Base-by-base conservation (phyloP, 2,888 invertebrate genomes). In the Tiliacea citrago region DNA sequence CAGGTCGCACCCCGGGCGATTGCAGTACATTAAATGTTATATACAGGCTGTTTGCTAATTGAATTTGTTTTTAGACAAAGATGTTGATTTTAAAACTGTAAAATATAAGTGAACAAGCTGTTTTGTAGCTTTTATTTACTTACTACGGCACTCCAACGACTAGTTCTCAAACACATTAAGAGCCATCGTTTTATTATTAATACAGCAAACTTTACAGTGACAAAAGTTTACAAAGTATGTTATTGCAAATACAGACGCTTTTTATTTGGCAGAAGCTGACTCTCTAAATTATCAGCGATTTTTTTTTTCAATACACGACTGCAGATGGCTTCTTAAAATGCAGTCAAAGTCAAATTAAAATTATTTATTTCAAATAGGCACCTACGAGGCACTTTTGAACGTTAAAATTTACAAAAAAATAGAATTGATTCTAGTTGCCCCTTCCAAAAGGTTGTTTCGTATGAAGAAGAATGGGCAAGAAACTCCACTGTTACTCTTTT, bases 1-100 rank as follows among this genome's bases (percentile, higher is more conserved):
- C 89, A 86, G 83, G 83, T 82, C 79, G 83, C 80, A 81, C 90
- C 91, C 88, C 55, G 72, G 84, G 89, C 89, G 86, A 87, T 83
- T 77, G 81, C 75, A 67, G 71, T 83, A 86, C 57, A 63, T 84
- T 81, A 66, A 66, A 29, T 73, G 68, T 72, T 63, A 47, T 67
- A 62, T 65, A 75, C 53, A 79, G 70, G 45, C 2, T 70, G 79
- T 24, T 18, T 12, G 13, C 3, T 6, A 66, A 47, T 62, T 75
- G 13, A 21, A 47, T 65, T 73, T n/a, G n/a, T 51, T 57, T 69
- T 42, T n/a, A 18, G 5, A 16, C 12, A 7, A 18, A 47, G 7
- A 29, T 29, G 9, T 35, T 53, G 53, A 18, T 9, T 68, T 39
- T 21, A 49, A 13, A 49, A 10, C 1, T 45, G 24, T 42, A 16